Percentiles rank a stretch among this genome's conserved stretches.
Conservation (phyloP, 2,888 invertebrate genomes). For the Clanis bilineata region DNA sequence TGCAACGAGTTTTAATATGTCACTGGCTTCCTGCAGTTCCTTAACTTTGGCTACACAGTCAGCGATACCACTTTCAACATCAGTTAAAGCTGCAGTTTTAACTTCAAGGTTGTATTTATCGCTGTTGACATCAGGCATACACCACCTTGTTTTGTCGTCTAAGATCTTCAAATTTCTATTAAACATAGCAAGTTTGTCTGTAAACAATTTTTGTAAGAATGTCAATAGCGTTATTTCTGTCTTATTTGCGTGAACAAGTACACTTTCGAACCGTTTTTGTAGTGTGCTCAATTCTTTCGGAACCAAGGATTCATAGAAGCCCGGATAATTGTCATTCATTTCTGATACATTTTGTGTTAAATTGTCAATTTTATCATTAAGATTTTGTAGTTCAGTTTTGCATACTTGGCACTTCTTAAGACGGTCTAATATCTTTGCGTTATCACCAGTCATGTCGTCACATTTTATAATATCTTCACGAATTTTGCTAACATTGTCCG, state of each 20-base stretch:
- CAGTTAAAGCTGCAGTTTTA: constrained; percentile 90
- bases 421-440: constrained; percentile 90
- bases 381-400: constrained; percentile 86
- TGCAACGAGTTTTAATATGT: constrained; percentile 88
- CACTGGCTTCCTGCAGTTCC: constrained; percentile 87
- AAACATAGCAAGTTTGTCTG: constrained; percentile 91
- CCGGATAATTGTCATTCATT: constrained; percentile 88
- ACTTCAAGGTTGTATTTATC: constrained; percentile 96
- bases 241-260: constrained; percentile 90
- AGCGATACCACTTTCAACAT: constrained; percentile 87
- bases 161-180: constrained; percentile 90
- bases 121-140: constrained; percentile 92
- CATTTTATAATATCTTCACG: constrained; percentile 93
- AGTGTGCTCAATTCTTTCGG: constrained; percentile 92
- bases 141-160: constrained; percentile 95
- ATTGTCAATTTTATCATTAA: constrained; percentile 85
- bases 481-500: constrained; percentile 87
- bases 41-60: constrained; percentile 86
- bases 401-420: constrained; percentile 88
- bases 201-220: constrained; percentile 93
- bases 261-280: constrained; percentile 91
- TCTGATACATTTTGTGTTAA: constrained; percentile 86
- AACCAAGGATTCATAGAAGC: constrained; percentile 88
- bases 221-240: constrained; percentile 89
- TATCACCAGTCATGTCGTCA: constrained; percentile 94